phyloP scores from a whole-genome alignment of 2,797 vertebrate genomes.

The Sarcophilus harrisii region DNA sequence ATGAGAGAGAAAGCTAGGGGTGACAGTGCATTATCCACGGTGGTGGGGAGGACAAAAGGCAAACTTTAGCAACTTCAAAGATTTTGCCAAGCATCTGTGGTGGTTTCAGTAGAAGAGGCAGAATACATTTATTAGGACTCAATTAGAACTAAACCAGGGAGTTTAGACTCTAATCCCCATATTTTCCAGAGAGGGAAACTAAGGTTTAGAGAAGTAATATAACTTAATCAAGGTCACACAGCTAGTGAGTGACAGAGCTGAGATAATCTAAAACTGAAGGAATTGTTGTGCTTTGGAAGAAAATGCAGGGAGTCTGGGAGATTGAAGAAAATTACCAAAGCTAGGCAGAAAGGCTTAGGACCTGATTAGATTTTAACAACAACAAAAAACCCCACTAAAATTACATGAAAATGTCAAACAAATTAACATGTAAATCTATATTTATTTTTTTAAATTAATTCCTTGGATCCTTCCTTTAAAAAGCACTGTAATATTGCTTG shows the following conservation, averaged over 20 bases:
- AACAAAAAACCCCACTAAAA: background rate
- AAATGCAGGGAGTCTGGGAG: background rate
- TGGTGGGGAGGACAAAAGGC: background rate
- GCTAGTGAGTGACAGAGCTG: background rate
- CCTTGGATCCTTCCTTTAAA: background rate
- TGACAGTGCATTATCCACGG: background rate
- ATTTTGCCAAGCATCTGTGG: background rate
- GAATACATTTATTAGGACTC: background rate
- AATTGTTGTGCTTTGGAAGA: background rate
- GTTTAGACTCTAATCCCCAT: background rate
- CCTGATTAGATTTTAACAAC: background rate
- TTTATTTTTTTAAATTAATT: background rate
- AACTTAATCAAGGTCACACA: background rate
- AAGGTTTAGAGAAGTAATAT: background rate
- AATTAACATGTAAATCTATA: background rate
- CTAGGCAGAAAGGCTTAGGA: too few relatives aligned
- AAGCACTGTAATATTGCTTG: background rate
- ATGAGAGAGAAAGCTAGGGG: background rate
- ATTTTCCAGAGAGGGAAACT: background rate
- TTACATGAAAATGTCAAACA: background rate
- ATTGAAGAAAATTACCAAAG: fast-evolving
- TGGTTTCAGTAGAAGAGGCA: background rate
- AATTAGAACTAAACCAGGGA: background rate
- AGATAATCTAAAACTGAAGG: background rate
- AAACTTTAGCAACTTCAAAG: background rate